These are phyloP conservation scores for Lepidochitona cinerea DNA, from an alignment of 2,888 invertebrate genomes.

Conservation along the genomic window DNA sequence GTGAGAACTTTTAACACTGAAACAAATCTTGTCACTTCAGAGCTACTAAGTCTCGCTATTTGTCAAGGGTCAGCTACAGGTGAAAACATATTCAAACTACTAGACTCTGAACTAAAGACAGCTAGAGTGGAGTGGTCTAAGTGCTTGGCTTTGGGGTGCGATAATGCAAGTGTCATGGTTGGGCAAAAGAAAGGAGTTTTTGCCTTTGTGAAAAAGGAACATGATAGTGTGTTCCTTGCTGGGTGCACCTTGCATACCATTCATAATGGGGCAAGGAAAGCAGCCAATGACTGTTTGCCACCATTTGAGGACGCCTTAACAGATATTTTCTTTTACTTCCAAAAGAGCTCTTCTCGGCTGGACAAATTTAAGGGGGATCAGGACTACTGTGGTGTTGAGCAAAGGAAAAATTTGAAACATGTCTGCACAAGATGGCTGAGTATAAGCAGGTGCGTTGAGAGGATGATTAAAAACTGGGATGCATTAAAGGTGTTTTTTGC, in stretches of 20 bases:
- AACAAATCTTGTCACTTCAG: background rate
- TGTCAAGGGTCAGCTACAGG: background rate
- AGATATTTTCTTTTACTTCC: background rate
- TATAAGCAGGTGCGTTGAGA: background rate
- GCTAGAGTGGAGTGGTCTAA: background rate
- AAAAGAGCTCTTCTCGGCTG: background rate
- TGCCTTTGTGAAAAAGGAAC: background rate
- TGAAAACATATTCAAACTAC: background rate
- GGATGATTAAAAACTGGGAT: background rate
- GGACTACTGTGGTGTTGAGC: background rate
- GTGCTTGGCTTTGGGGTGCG: background rate
- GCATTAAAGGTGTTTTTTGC: background rate
- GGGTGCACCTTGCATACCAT: background rate
- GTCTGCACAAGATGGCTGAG: background rate
- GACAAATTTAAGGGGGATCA: background rate
- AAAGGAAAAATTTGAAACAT: background rate
- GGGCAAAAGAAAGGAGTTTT: background rate
- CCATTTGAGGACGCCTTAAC: background rate
- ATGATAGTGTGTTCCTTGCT: background rate
- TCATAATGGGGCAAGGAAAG: background rate
- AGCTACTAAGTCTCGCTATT: background rate
- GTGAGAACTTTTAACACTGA: background rate
- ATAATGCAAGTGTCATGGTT: slow-evolving; percentile 1
- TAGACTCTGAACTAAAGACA: background rate
- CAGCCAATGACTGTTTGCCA: background rate